phyloP scores from a whole-genome alignment of 2,113 vertebrate genomes.

The Apteryx owenii region DNA sequence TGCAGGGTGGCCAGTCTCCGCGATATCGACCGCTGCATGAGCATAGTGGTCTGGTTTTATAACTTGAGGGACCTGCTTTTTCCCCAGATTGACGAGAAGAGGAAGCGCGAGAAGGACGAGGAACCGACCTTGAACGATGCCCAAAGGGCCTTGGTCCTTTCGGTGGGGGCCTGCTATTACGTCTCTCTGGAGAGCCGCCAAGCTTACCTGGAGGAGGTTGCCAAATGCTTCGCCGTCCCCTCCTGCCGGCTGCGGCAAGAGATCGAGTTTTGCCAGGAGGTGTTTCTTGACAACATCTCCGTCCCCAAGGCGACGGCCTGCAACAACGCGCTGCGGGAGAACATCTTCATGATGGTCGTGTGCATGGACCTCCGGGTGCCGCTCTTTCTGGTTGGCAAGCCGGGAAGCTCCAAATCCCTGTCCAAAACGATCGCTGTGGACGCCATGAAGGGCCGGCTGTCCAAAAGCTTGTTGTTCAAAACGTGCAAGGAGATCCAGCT shows the following conservation, averaged over 20 bases:
- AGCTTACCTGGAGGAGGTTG: conserved; percentile 68
- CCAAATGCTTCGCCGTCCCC: conserved; percentile 55
- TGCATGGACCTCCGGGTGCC: conserved; percentile 83
- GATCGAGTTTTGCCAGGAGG: conserved; percentile 75
- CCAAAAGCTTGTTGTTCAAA: conserved; percentile 73
- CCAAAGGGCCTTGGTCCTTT: conserved; percentile 75
- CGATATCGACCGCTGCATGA: conserved; percentile 82
- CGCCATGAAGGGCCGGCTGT: conserved; percentile 79
- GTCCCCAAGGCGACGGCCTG: conserved; percentile 75
- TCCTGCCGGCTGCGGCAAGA: conserved; percentile 49
- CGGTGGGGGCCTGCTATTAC: conserved; percentile 82
- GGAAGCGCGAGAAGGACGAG: background rate
- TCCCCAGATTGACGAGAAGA: conserved; percentile 8
- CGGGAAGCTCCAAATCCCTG: conserved; percentile 85
- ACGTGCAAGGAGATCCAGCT: conserved; percentile 80
- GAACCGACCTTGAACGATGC: background rate
- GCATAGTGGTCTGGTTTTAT: conserved; percentile 80
- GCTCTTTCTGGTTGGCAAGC: conserved; percentile 83
- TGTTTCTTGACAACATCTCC: conserved; percentile 74
- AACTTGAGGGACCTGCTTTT: conserved; percentile 45
- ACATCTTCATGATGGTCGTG: conserved; percentile 83
- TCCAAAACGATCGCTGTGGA: conserved; percentile 82
- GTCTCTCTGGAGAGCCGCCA: conserved; percentile 75
- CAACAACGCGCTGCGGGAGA: conserved; percentile 82
- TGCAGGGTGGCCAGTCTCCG: conserved; percentile 84